These are phyloP conservation scores for Hydrotaea cyrtoneurina DNA, from an alignment of 2,888 invertebrate species.

Conservation along the genomic window DNA sequence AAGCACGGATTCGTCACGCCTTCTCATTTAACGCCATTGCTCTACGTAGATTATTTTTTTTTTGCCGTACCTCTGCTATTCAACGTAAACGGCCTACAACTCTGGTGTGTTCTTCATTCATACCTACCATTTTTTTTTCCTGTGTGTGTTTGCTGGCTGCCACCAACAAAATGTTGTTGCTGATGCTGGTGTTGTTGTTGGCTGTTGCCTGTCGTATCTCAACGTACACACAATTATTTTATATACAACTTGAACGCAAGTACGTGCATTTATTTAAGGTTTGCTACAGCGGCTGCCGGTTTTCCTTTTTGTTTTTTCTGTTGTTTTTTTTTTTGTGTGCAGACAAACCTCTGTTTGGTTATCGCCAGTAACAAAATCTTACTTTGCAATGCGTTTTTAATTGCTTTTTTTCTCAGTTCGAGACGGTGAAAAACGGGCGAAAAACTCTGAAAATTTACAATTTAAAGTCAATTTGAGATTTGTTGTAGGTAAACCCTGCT, in stretches of 20 bases:
- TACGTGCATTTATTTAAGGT: conserved; percentile 65
- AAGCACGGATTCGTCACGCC: conserved; percentile 70
- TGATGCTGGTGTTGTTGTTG: conserved; percentile 25
- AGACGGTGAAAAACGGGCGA: conserved; percentile 60
- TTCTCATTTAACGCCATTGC: conserved; percentile 69
- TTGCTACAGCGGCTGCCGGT: conserved; percentile 35
- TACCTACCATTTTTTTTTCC: conserved; percentile 47
- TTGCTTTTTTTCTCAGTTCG: conserved; percentile 68
- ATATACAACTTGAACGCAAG: conserved; percentile 57
- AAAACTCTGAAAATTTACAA: conserved; percentile 54
- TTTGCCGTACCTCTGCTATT: background rate
- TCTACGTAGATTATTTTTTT: conserved; percentile 9
- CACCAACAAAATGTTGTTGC: conserved; percentile 35
- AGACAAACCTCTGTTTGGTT: conserved; percentile 63
- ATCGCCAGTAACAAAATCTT: conserved; percentile 63
- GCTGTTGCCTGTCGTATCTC: conserved; percentile 33
- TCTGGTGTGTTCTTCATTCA: conserved; percentile 48
- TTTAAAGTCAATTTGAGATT: conserved; percentile 42
- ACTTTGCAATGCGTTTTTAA: conserved; percentile 70
- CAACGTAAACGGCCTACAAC: conserved; percentile 47
- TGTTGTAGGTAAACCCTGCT: conserved; percentile 56
- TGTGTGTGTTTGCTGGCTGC: conserved; percentile 8
- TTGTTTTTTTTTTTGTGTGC: conserved; percentile 16
- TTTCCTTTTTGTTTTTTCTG: conserved; percentile 42
- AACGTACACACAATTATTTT: conserved; percentile 67